Evolutionary conservation across 2,797 vertebrate species (phyloP), one percentile per base, ranked within the genome.

Genomic region (Malacoraja senta): DNA sequence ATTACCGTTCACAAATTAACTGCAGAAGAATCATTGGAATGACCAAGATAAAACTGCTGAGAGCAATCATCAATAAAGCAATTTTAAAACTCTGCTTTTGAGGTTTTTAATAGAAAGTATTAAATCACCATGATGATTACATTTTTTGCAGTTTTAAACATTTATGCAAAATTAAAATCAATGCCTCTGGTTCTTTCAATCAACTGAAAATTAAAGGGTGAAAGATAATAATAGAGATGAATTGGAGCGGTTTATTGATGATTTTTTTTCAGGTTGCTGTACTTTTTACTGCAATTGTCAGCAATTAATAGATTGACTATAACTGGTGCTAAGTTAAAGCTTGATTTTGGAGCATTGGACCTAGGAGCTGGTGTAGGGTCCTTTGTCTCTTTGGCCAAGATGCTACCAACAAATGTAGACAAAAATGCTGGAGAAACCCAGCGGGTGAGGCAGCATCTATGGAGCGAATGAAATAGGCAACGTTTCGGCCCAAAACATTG

Each of bases 1-100:
- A 88, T n/a, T 88, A 19, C 29, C 26, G 4, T 61, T 61, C 53
- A 84, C 83, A n/a, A 58, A 53, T 84, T 84, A 84, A 61, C 44
- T 88, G 84, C 17, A 68, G 63, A 65, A 17, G 61, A 2, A 65
- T 88, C 12, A 15, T 88, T 32, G 2, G n/a, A 29, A 68, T 88
- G 58, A 32, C 17, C 32, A 32, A 68, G 61, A 35, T 44, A 65
- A 15, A 63, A 65, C 17, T 35, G 84, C n/a, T 68, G 29, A 65
- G 61, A 7, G 58, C 58, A 61, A 32, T 15, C 19, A 10, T 88
- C 83, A 12, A 65, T 88, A 68, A 88, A 17, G 7, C 32, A 19
- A 88, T 88, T 88, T 88, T 88, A 88, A 88, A 88, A 32, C 61
- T 63, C 58, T 65, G n/a, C n/a, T 65, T 63, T 29, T 65, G 15